These are phyloP conservation scores for Manis javanica DNA, from an alignment of 2,797 vertebrate genomes.

Conservation along the genomic window DNA sequence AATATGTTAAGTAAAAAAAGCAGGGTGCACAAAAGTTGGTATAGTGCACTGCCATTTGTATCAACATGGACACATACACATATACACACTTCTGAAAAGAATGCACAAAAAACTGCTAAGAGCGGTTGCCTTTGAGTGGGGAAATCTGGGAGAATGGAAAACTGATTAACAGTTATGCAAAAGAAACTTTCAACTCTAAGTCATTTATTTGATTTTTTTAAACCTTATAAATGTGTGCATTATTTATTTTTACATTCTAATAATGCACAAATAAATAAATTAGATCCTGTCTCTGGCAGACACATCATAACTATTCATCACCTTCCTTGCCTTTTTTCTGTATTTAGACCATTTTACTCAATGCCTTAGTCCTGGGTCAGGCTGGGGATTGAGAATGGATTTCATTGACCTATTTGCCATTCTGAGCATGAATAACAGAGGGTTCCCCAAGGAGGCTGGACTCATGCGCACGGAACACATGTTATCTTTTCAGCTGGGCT, in stretches of 20 bases:
- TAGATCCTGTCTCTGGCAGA: neutral
- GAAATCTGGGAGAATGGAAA: neutral
- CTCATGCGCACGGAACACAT: neutral
- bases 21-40: neutral
- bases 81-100: neutral
- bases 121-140: neutral
- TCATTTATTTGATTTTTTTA: slow-evolving; percentile 20
- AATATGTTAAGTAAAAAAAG: slow-evolving; percentile 26
- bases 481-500: slow-evolving; percentile 55
- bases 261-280: slow-evolving; percentile 33
- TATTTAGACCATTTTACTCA: neutral
- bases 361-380: neutral
- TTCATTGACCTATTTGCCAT: slow-evolving; percentile 54
- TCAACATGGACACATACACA: neutral
- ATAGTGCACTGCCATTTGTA: neutral
- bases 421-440: neutral
- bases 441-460: neutral
- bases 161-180: neutral
- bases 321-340: neutral
- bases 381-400: neutral
- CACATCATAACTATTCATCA: neutral
- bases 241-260: slow-evolving; percentile 25
- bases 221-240: neutral
- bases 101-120: neutral
- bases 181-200: neutral